Evolutionary conservation across 2,113 vertebrate species (phyloP), one percentile per base, ranked within the genome.

Genomic region (Colossoma macropomum): DNA sequence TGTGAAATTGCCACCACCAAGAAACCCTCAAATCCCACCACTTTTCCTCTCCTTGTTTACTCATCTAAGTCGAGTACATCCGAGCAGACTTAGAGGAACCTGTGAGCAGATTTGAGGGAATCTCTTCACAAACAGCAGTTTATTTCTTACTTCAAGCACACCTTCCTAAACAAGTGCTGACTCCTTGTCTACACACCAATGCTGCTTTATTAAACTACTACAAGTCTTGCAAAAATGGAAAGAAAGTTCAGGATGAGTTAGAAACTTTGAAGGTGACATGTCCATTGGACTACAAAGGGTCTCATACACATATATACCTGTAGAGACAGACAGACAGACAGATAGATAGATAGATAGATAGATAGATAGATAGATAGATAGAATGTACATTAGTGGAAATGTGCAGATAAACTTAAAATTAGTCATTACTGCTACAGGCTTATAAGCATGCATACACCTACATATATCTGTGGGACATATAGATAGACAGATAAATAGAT

Each of bases 41-140:
- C 54, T 59, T 59, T 59, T 59, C 54, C 54, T 59, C 54, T 59
- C 54, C 23, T 59, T 59, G n/a, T 59, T 59, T 59, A 59, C 54
- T 59, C 54, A n/a, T 59, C 54, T 59, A 17, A 54, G 41, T 9
- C 41, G 41, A 45, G 41, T 1, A 45, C 41, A 21, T 54, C 52
- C 52, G 19, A 54, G 52, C 52, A 17, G 15, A 16, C 5, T 21
- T 54, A 15, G 54, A 45, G 41, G 41, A 45, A 45, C 41, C 41
- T 11, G 41, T 45, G 41, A 45, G 41, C 41, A 45, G 6, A 5
- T 45, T 45, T 6, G 41, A 45, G 23, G 54, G 54, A 23, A 59
- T 23, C 54, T 23, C 54, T 59, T 23, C 6, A n/a, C 19, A 23
- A 23, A 59, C 54, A 59, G 25, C 13, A 66, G 27, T 17, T 30